These are phyloP conservation scores for Drosophila basisetae DNA, from an alignment of 2,888 invertebrate species.

Conservation along the genomic window DNA sequence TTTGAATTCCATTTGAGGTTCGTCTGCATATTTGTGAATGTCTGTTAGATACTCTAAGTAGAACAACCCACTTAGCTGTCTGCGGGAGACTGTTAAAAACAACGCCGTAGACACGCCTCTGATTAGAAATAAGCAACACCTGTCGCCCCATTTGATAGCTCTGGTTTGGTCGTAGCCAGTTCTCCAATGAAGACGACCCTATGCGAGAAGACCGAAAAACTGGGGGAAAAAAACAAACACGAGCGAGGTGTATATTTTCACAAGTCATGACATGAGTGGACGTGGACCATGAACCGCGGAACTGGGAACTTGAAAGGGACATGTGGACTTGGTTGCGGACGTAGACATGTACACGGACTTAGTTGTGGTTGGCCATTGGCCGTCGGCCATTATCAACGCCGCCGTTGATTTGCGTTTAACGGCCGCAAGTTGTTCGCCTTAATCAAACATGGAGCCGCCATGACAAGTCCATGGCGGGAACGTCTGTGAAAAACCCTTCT, in stretches of 20 bases:
- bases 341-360: background rate
- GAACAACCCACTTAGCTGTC: slow-evolving; percentile 74
- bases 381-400: slow-evolving; percentile 75
- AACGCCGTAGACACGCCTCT: slow-evolving; percentile 65
- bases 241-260: slow-evolving; percentile 76
- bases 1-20: slow-evolving; percentile 24
- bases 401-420: slow-evolving; percentile 76
- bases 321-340: slow-evolving; percentile 12
- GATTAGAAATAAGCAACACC: slow-evolving; percentile 75
- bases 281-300: slow-evolving; percentile 22
- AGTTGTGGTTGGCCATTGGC: slow-evolving; percentile 13
- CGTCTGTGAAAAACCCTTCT: slow-evolving; percentile 67
- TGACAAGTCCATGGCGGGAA: slow-evolving; percentile 51
- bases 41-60: slow-evolving; percentile 64
- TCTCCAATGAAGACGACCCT: slow-evolving; percentile 40
- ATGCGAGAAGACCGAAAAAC: slow-evolving; percentile 29
- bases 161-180: slow-evolving; percentile 42
- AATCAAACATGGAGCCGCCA: slow-evolving; percentile 72
- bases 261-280: slow-evolving; percentile 73
- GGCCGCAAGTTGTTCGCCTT: slow-evolving; percentile 62
- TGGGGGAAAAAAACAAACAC: slow-evolving; percentile 19
- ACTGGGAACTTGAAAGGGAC: slow-evolving; percentile 27
- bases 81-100: slow-evolving; percentile 62
- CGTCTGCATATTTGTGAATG: slow-evolving; percentile 36
- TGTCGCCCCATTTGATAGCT: slow-evolving; percentile 69